Percentiles rank a stretch among this genome's conserved stretches.
These are phyloP conservation scores for Chrysocyon brachyurus DNA, from an alignment of 2,797 vertebrate species.

Conservation along the genomic window DNA sequence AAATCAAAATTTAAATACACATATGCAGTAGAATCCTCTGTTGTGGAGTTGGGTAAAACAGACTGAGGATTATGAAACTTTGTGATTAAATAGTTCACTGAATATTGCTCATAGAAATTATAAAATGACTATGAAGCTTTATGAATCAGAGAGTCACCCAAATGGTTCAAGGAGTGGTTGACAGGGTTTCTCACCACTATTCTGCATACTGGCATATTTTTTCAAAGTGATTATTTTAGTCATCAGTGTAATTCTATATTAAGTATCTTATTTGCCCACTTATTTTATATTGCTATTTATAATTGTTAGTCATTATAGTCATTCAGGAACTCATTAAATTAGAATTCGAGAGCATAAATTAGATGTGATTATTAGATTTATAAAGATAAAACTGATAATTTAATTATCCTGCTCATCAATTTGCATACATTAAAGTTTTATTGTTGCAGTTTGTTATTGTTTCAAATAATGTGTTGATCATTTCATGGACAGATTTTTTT, in stretches of 20 bases:
- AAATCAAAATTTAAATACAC: neutral
- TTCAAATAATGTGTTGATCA: constrained; percentile 18
- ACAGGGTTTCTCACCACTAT: neutral
- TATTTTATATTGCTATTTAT: constrained; percentile 45
- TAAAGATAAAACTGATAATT: constrained; percentile 13
- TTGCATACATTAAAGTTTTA: constrained; percentile 51
- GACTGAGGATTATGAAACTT: constrained; percentile 8
- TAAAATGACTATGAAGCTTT: neutral
- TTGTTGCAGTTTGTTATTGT: neutral
- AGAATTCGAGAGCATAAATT: constrained; percentile 23
- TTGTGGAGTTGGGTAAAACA: neutral
- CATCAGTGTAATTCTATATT: neutral
- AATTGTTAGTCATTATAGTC: neutral
- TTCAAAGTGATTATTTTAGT: constrained; percentile 4
- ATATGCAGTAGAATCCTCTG: neutral
- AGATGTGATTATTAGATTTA: constrained; percentile 31
- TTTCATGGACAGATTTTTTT: neutral
- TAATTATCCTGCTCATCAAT: constrained; percentile 47
- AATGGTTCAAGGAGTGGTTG: neutral
- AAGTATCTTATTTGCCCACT: constrained; percentile 5
- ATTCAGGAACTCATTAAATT: constrained; percentile 47
- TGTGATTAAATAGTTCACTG: neutral
- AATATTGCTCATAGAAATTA: neutral
- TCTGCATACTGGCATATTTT: neutral
- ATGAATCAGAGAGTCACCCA: neutral